phyloP scores from a whole-genome alignment of 2,797 vertebrate genomes.

The Sylvilagus floridanus region DNA sequence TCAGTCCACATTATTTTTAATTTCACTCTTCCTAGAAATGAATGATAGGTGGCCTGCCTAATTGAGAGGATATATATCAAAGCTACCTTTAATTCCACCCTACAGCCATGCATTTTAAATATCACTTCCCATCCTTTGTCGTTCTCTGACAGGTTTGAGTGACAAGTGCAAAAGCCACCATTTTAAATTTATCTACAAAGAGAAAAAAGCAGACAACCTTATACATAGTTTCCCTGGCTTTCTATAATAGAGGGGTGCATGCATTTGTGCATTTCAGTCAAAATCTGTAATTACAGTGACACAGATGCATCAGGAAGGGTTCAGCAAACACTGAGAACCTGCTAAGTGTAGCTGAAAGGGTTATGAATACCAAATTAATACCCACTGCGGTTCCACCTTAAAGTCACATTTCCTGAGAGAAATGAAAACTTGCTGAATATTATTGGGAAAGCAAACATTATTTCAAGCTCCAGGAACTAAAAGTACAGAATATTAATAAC shows the following conservation, averaged over 20 bases:
- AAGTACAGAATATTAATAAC: slow-evolving; percentile 66
- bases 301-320: slow-evolving; percentile 1
- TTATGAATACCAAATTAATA: slow-evolving; percentile 61
- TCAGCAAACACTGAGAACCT: slow-evolving; percentile 5
- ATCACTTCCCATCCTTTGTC: neutral
- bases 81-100: neutral
- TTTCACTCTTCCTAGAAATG: slow-evolving; percentile 4
- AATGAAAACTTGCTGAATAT: slow-evolving; percentile 58
- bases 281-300: slow-evolving; percentile 62
- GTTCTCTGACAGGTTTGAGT: slow-evolving; percentile 44
- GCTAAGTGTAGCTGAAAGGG: slow-evolving; percentile 32
- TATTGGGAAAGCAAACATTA: slow-evolving; percentile 69
- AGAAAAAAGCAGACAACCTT: neutral
- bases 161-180: slow-evolving; percentile 28
- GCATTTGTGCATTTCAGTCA: neutral
- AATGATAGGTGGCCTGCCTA: neutral
- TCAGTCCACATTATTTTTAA: neutral
- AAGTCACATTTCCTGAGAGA: slow-evolving; percentile 53
- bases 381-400: neutral
- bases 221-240: neutral
- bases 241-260: neutral
- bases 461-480: slow-evolving; percentile 60
- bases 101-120: neutral
- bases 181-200: slow-evolving; percentile 46
- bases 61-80: neutral